Base-by-base conservation (phyloP, 2,113 vertebrate genomes). In the Daphoenositta chrysoptera region DNA sequence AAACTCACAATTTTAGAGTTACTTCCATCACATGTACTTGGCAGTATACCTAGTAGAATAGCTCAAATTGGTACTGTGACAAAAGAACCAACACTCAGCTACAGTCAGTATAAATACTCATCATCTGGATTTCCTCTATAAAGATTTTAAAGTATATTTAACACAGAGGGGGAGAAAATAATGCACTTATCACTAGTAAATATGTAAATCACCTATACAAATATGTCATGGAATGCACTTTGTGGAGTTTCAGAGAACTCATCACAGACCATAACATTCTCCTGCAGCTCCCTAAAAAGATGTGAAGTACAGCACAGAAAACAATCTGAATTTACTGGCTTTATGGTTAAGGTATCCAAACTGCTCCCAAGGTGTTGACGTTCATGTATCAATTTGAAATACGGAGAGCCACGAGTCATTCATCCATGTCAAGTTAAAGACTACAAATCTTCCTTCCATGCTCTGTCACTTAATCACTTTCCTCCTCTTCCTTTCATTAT, bases 351-450 rank as follows among this genome's bases (percentile, higher is more conserved):
- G 69, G 57, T 79, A 63, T 31, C 23, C n/a, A 71, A 91, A 87
- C 42, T 60, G 30, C 33, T 71, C 30, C 56, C 51, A 66, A 68
- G 61, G 23, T 84, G 70, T 27, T 79, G 77, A 75, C 47, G 44
- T 71, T 60, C 69, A 87, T 84, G 48, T 64, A 95, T 92, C 93
- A 94, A 71, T 26, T 2, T 84, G 87, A 97, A 94, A 87, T 60
- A 94, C 14, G 40, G 39, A 83, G 15, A 48, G 33, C 10, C 47
- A 72, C 23, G 56, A 94, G 51, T 70, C 76, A 91, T 94, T 87
- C 77, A 82, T 89, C 44, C 61, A 61, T 0, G 1, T 72, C 76
- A 70, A 53, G 77, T 91, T 84, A 82, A 95, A 94, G 81, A 89
- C 81, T 57, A 96, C 72, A 95, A 95, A 94, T 89, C 87, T 72